Base-by-base conservation (phyloP, 2,113 vertebrate species). In the Gymnarchus niloticus region DNA sequence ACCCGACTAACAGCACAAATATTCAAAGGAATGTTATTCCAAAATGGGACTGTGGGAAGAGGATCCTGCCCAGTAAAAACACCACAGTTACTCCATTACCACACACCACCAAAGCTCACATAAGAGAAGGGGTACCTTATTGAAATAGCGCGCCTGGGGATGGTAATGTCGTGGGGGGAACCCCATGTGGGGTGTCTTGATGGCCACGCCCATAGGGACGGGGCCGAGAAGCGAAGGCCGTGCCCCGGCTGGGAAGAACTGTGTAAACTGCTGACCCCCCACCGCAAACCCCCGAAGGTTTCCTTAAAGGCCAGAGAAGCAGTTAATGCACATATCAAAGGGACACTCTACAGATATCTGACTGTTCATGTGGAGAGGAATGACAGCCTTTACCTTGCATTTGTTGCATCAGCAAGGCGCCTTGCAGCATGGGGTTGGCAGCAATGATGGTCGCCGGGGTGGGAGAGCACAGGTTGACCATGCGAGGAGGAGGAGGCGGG, bases 141-240 rank as follows among this genome's bases (percentile, higher is more conserved):
- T 95, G 87, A 92, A 96, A 28, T 91, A 94, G 85, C 96, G 94
- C 59, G 92, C 90, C 86, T 96, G 97, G 46, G 95, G 96, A 88
- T 96, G 95, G 90, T 93, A 95, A 3, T 92, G 91, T 12, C 97
- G 94, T n/a, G 89, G 92, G 77, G 96, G 95, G 88, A 93, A 97
- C 65, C 92, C 95, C 94, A 96, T 90, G 6, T 95, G 95, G 21
- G 96, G 88, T 0, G 96, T 94, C 87, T 97, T 98, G n/a, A 99
- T 93, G 86, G 96, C 94, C 88, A 99, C 95, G 19, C 97, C 96
- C 81, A 98, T 95, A 10, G 98, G 98, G 85, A 98, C 96, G 0
- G 97, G 97, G 0, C 98, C 98, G 23, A 99, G 95, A 78, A 99
- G 94, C 80, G 98, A 99, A 25, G 97, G 96, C 87, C 96, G 93